Evolutionary conservation across 64 coral and sea anemone genomes (phyloP), one percentile per base, ranked within the genome.

Genomic region (Porites lutea): DNA sequence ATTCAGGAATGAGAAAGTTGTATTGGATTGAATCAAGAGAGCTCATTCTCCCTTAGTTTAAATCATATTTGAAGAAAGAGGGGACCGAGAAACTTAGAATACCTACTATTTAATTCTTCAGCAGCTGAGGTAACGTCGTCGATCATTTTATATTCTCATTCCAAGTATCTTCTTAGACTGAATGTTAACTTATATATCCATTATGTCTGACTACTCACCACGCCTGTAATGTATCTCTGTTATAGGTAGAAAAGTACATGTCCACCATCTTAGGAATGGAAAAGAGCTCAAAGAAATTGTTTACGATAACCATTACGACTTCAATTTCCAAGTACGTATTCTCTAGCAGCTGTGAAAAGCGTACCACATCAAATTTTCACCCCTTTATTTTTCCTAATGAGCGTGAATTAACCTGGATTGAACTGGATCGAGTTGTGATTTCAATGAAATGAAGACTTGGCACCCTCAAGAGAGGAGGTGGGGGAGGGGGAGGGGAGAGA

Each of bases 291-390:
- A 58, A 75, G 70, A 76, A 59, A 63, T 88, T 68, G 86, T 48
- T 2, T 75, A 44, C 15, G 86, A 88, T 53, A 37, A 87, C 63
- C 22, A 87, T 49, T 87, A 87, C 23, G 83, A 87, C 83, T 87
- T 87, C 47, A 87, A 87, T 16, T 87, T 69, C 23, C 83, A 87
- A 66, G 83, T 87, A 22, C 16, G 79, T 52, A 8, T 4, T 13
- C 69, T 22, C 4, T 22, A 45, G 4, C 12, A 22, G 69, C 69
- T 20, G 43, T 45, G 43, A 5, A 3, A 52, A 6, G 2, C 23
- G 60, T 52, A 12, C 12, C 3, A 5, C 4, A 55, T 43, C 52
- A 37, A 63, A 59, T 13, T 18, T 3, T 3, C 22, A 82, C 59
- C 47, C 2, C 23, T 18, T 43, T 43, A 53, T 82, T 43, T 2